These are phyloP conservation scores for Dissostichus mawsoni DNA, from an alignment of 2,113 vertebrate species.

Conservation along the genomic window DNA sequence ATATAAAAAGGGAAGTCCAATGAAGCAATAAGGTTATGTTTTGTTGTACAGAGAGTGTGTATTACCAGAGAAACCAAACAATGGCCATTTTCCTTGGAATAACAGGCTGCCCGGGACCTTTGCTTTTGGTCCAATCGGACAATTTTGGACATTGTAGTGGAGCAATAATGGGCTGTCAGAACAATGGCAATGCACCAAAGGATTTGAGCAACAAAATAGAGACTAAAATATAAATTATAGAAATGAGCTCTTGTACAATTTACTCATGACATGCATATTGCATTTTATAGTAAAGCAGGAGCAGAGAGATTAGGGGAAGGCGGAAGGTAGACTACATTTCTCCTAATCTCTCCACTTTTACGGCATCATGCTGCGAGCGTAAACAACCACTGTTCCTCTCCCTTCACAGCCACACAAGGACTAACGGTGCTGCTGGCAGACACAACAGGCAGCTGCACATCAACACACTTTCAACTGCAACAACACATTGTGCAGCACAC, in stretches of 20 bases:
- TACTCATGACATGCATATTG: not conserved
- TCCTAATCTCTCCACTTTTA: slow-evolving; percentile 21
- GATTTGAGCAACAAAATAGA: not conserved
- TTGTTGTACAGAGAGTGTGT: too few relatives aligned
- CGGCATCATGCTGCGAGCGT: slow-evolving; percentile 38
- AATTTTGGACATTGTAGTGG: too few relatives aligned
- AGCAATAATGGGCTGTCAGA: too few relatives aligned
- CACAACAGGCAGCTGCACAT: slow-evolving; percentile 18
- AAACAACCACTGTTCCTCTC: slow-evolving; percentile 39
- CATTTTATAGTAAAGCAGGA: slow-evolving; percentile 1
- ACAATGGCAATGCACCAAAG: not conserved
- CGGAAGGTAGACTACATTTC: slow-evolving; percentile 12
- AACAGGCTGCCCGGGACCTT: too few relatives aligned
- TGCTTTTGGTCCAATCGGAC: too few relatives aligned
- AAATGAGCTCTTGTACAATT: not conserved
- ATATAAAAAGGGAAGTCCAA: too few relatives aligned
- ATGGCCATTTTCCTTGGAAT: too few relatives aligned
- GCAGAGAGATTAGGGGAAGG: slow-evolving; percentile 13
- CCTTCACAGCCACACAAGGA: slow-evolving; percentile 33
- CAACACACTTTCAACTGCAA: not conserved
- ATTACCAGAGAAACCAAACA: too few relatives aligned
- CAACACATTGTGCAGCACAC: not conserved
- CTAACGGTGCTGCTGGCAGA: slow-evolving; percentile 39
- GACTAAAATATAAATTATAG: not conserved
- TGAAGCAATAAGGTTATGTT: too few relatives aligned